Conservation (phyloP, 2,113 vertebrate species). For the Turdus rufiventris region DNA sequence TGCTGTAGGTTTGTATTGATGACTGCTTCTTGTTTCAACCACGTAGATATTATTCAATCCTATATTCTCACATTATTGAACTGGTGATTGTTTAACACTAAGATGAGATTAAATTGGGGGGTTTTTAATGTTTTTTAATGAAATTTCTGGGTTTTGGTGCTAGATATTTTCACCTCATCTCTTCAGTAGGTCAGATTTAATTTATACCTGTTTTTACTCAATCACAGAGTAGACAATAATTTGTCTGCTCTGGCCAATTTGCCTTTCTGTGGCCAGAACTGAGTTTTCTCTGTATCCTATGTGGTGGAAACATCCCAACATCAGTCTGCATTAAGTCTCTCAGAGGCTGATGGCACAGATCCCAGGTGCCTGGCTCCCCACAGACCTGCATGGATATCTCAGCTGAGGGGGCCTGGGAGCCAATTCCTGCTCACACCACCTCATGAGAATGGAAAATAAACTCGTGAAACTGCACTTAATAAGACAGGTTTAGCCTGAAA, state of each 20-base stretch:
- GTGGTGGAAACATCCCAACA: not conserved
- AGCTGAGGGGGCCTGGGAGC: not conserved
- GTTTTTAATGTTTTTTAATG: not conserved
- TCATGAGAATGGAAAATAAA: not conserved
- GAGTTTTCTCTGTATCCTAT: rapidly evolving
- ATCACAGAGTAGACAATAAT: not conserved
- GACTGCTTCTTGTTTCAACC: not conserved
- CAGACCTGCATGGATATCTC: not conserved
- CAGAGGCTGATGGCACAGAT: not conserved
- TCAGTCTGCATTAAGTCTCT: not conserved
- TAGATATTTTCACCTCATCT: not conserved
- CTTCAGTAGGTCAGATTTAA: not conserved
- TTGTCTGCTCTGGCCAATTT: not conserved
- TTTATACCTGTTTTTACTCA: not conserved
- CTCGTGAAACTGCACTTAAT: not conserved
- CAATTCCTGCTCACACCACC: not conserved
- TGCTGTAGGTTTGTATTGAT: not conserved
- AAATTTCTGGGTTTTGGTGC: not conserved
- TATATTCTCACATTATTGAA: not conserved
- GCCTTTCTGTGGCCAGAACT: not conserved
- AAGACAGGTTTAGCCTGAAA: not conserved
- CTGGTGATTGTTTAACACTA: not conserved
- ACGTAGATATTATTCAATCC: not conserved
- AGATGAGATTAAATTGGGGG: not conserved
- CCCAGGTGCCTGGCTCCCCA: not conserved